These are phyloP conservation scores for Cephus sareptanus DNA, from an alignment of 2,888 invertebrate genomes.

Conservation along the genomic window DNA sequence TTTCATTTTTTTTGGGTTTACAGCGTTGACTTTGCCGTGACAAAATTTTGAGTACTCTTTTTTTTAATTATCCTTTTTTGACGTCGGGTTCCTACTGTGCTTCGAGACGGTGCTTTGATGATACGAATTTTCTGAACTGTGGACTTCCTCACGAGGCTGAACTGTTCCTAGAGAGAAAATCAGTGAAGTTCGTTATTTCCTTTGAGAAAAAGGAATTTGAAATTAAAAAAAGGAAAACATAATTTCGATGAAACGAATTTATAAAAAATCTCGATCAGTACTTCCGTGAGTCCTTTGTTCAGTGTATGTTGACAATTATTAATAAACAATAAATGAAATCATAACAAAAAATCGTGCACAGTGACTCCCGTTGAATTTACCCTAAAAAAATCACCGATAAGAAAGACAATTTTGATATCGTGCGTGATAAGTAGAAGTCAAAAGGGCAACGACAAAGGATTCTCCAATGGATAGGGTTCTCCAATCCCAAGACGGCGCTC, in stretches of 20 bases:
- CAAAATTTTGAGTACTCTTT: background rate
- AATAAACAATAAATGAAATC: background rate
- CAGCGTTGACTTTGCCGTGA: background rate
- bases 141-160: background rate
- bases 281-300: background rate
- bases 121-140: background rate
- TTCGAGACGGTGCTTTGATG: background rate
- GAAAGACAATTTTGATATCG: background rate
- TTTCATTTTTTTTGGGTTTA: background rate
- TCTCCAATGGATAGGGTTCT: background rate
- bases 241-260: background rate
- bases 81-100: background rate
- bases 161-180: background rate
- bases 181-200: background rate
- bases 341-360: background rate
- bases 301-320: background rate
- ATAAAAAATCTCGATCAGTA: background rate
- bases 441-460: background rate
- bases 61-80: background rate
- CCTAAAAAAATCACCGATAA: background rate
- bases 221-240: background rate
- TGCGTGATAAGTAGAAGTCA: background rate
- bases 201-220: background rate
- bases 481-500: conserved; percentile 16
- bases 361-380: background rate